These are phyloP conservation scores for Idaea straminata DNA, from an alignment of 2,888 invertebrate species.

Conservation along the genomic window DNA sequence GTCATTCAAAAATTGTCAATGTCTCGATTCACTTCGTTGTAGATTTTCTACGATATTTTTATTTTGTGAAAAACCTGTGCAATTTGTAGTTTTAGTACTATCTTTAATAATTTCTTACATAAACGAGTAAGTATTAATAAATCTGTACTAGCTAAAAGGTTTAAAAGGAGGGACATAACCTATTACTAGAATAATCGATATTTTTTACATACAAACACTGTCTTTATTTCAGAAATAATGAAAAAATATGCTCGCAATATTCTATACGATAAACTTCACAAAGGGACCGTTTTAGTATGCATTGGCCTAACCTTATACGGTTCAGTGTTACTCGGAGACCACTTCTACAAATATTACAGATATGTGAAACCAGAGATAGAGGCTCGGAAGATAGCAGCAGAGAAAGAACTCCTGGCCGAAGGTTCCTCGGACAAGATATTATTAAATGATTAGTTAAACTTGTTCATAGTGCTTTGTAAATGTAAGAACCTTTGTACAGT, in stretches of 20 bases:
- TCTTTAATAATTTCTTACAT: no score
- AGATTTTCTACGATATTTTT: no score
- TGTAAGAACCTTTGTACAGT: constrained; percentile 7
- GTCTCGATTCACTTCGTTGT: no score
- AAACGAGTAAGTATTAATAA: no score
- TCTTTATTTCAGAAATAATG: constrained; percentile 47
- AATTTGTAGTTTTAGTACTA: no score
- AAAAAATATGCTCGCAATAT: constrained; percentile 63
- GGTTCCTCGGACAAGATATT: constrained; percentile 65
- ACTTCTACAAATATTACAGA: constrained; percentile 65
- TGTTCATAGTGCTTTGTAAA: background rate
- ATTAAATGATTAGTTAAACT: constrained; percentile 32
- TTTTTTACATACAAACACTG: no score
- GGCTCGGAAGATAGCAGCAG: constrained; percentile 55
- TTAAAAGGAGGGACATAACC: no score
- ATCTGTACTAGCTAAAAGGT: no score
- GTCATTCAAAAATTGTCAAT: no score
- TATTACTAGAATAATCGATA: no score
- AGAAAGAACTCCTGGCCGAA: constrained; percentile 72
- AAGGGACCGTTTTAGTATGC: constrained; percentile 67
- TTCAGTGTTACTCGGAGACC: constrained; percentile 51
- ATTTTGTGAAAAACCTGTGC: no score
- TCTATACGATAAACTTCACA: constrained; percentile 72
- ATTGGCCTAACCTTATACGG: constrained; percentile 65
- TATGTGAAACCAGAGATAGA: constrained; percentile 66